Evolutionary conservation across 2,797 vertebrate genomes (phyloP).

Genomic region (Alcedo atthis): DNA sequence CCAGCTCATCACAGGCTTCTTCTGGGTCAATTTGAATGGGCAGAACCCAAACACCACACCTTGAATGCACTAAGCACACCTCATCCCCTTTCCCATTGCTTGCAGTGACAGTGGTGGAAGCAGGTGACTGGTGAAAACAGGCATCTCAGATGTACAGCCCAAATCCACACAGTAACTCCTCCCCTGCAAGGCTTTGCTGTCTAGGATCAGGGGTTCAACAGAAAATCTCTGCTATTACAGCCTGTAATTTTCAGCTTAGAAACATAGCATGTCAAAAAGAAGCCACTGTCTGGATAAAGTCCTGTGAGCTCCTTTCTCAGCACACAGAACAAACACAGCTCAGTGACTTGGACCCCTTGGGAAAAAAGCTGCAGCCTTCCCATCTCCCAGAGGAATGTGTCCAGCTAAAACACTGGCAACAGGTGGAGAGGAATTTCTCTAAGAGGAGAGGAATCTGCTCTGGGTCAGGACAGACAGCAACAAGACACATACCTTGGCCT

Average conservation of each 20-base stretch:
- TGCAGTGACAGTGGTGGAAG: background rate
- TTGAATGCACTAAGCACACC: background rate
- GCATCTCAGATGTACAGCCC: background rate
- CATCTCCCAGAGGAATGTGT: background rate
- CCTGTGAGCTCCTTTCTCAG: background rate
- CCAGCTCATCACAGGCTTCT: background rate
- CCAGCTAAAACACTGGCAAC: background rate
- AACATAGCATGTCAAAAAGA: background rate
- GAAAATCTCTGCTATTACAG: accelerated
- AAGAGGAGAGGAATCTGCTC: background rate
- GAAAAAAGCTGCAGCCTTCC: background rate
- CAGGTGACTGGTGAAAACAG: background rate
- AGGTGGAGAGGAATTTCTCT: too few species aligned
- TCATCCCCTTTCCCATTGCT: accelerated
- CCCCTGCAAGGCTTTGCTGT: background rate
- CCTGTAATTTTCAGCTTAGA: background rate
- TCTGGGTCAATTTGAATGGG: background rate
- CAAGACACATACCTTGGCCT: background rate
- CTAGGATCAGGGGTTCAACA: background rate
- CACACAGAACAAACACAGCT: background rate
- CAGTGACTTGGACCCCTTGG: background rate
- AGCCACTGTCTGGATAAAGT: accelerated
- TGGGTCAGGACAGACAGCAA: background rate
- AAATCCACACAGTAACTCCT: background rate
- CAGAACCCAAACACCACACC: background rate